These are phyloP conservation scores for Thunnus thynnus DNA, from an alignment of 2,113 vertebrate genomes.

Conservation along the genomic window DNA sequence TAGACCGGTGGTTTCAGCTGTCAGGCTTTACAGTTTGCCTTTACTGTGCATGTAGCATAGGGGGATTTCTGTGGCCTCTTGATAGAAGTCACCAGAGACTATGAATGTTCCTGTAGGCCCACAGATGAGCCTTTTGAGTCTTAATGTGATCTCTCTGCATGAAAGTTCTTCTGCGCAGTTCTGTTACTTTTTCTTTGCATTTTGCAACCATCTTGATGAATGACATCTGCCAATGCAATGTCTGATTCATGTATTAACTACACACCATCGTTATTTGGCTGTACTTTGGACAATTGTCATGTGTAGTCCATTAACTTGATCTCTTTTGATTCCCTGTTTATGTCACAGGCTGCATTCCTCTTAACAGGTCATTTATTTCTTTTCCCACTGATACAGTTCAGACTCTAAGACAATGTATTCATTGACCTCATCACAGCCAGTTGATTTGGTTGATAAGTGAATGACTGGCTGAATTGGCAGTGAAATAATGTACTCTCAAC, in stretches of 20 bases:
- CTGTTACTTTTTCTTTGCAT: not conserved
- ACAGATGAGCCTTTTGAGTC: not conserved
- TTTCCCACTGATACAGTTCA: not conserved
- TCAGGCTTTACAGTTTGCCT: not conserved
- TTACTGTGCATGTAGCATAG: not conserved
- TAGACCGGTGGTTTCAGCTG: conserved; percentile 21
- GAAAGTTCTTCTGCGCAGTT: not conserved
- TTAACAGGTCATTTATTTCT: not conserved
- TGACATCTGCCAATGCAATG: not conserved
- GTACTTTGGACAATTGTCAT: not conserved
- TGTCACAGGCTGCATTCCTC: conserved; percentile 13
- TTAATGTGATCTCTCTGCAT: not conserved
- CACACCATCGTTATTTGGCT: not conserved
- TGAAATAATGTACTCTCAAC: not conserved
- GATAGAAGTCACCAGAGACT: not conserved
- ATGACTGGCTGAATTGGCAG: not conserved
- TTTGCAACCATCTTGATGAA: not conserved
- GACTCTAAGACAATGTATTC: conserved; percentile 4
- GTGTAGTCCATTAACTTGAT: not conserved
- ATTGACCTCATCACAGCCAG: not conserved
- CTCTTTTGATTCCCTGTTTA: not conserved
- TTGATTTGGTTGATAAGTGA: conserved; percentile 1
- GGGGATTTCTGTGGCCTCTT: conserved; percentile 12
- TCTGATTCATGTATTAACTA: not conserved
- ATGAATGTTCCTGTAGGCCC: not conserved